A percentile compares a stretch with the other conserved stretches of the same genome.
Evolutionary conservation across 2,888 invertebrate genomes (phyloP).

Genomic region (Ommatoiulus sabulosus): DNA sequence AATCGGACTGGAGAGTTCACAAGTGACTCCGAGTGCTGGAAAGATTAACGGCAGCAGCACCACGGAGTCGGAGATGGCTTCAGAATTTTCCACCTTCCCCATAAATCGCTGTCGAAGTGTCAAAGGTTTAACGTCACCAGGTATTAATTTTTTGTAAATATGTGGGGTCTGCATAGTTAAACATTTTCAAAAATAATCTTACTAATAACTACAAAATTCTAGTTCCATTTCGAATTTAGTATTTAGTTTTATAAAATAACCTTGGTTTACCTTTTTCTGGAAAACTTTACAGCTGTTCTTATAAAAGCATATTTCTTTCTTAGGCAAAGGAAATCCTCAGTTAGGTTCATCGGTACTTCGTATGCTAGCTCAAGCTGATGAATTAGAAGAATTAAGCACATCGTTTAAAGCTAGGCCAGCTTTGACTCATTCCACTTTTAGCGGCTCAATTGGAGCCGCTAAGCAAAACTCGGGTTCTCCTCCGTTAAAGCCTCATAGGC

Average conservation of each 20-base stretch:
- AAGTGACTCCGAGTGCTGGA: neutral
- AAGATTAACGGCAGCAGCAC: neutral
- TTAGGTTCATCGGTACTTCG: neutral
- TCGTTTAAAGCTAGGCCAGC: neutral
- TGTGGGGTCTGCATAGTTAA: too few species aligned
- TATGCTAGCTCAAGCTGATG: neutral
- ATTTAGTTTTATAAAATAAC: too few species aligned
- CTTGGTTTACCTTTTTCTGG: too few species aligned
- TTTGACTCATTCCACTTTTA: neutral
- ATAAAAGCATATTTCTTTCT: neutral
- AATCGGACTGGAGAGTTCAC: slow-evolving; percentile 48
- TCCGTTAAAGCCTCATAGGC: neutral
- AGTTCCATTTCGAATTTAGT: too few species aligned
- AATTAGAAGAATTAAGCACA: neutral
- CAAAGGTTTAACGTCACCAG: neutral
- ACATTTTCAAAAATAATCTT: too few species aligned
- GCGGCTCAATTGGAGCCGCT: neutral
- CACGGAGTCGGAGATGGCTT: slow-evolving; percentile 8
- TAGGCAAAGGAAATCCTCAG: neutral
- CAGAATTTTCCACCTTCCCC: slow-evolving; percentile 6
- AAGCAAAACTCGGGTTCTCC: neutral
- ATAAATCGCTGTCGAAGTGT: neutral
- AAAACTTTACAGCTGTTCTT: too few species aligned
- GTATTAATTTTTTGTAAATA: neutral
- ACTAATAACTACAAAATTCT: too few species aligned